phyloP scores from a whole-genome alignment of 2,888 invertebrate genomes.

The Tetramorium bicarinatum region DNA sequence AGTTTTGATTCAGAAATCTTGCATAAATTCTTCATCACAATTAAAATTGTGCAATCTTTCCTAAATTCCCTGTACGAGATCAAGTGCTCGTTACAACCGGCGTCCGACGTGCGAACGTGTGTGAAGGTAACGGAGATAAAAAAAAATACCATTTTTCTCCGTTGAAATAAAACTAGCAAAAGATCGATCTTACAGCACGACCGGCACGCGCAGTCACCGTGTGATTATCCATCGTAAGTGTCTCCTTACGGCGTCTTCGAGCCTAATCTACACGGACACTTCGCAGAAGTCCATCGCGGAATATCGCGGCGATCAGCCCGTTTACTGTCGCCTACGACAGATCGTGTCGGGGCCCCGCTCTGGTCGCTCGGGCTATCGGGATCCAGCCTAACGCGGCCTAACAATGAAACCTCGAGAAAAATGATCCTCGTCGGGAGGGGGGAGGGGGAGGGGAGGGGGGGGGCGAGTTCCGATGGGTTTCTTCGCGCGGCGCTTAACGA shows the following conservation, averaged over 20 bases:
- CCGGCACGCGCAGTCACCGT: slow-evolving; percentile 19
- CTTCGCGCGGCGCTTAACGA: slow-evolving; percentile 85
- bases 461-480: slow-evolving; percentile 75
- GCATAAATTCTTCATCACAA: background rate
- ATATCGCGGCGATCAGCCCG: slow-evolving; percentile 59
- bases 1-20: background rate
- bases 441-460: slow-evolving; percentile 53
- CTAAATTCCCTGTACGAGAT: slow-evolving; percentile 1
- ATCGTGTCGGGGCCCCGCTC: slow-evolving; percentile 33
- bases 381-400: slow-evolving; percentile 61
- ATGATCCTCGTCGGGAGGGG: slow-evolving; percentile 67
- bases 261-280: slow-evolving; percentile 56
- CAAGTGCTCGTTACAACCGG: background rate
- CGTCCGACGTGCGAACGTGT: background rate
- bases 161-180: background rate
- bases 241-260: slow-evolving; percentile 39
- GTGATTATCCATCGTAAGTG: slow-evolving; percentile 46
- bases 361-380: slow-evolving; percentile 39
- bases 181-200: slow-evolving; percentile 18
- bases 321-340: slow-evolving; percentile 63
- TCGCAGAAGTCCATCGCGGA: slow-evolving; percentile 54
- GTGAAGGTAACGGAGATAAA: background rate
- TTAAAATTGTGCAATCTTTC: background rate
- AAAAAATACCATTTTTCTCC: background rate
- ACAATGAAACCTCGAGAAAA: slow-evolving; percentile 75